These are phyloP conservation scores for Anthopleura xanthogrammica DNA, from an alignment of 92 coral and sea anemone genomes.

Conservation along the genomic window DNA sequence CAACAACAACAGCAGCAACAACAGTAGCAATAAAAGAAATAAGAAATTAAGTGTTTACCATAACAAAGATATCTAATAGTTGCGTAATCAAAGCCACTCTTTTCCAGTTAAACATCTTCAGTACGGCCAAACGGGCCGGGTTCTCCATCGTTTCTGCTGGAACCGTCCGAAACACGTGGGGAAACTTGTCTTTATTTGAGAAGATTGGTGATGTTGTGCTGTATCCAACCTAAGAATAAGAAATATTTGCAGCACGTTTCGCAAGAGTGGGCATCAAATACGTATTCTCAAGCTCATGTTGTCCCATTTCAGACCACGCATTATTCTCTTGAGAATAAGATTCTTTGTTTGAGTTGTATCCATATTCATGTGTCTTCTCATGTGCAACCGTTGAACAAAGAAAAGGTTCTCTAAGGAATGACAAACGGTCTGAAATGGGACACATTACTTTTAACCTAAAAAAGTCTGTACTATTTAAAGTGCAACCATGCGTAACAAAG, in stretches of 20 bases:
- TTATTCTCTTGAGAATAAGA: no score
- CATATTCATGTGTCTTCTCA: no score
- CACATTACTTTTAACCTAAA: no score
- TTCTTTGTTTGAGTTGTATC: no score
- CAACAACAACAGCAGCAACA: no score
- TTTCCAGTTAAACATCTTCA: constrained; percentile 68
- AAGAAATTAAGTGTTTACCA: constrained; percentile 41
- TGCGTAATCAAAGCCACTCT: constrained; percentile 62
- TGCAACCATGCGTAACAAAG: no score
- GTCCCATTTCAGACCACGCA: no score
- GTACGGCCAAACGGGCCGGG: constrained; percentile 67
- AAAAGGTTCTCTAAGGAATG: no score
- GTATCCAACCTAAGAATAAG: constrained; percentile 61
- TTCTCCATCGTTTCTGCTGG: constrained; percentile 79
- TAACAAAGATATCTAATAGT: constrained; percentile 52
- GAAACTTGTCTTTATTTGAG: constrained; percentile 63
- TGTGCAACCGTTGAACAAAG: no score
- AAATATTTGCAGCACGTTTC: neutral
- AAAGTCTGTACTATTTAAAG: no score
- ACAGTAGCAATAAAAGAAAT: neutral
- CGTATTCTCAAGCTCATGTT: neutral
- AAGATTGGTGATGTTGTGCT: constrained; percentile 74
- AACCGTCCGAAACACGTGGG: constrained; percentile 71
- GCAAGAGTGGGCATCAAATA: neutral
- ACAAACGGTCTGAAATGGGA: no score